Conservation (phyloP, 2,888 invertebrate genomes). For the Amphipyra berbera region DNA sequence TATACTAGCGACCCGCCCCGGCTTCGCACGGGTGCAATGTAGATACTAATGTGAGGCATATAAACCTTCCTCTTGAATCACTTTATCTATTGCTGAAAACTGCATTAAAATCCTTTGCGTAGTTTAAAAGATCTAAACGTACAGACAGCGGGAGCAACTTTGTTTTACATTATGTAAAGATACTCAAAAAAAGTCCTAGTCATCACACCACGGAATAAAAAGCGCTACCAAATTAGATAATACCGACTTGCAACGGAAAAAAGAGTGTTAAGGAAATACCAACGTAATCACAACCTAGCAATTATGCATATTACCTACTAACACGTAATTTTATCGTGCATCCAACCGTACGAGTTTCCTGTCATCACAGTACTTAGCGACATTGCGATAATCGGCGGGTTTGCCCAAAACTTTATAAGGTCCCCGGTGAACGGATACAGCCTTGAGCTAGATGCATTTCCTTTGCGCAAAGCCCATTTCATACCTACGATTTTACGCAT, state of each 20-base stretch:
- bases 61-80: too few species aligned
- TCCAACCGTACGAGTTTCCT: slow-evolving; percentile 33
- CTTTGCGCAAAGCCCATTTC: slow-evolving; percentile 26
- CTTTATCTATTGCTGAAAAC: too few species aligned
- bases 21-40: too few species aligned
- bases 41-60: too few species aligned
- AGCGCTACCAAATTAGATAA: slow-evolving; percentile 12
- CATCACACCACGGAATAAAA: slow-evolving; percentile 1
- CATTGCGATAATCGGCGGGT: slow-evolving; percentile 16
- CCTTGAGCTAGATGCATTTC: slow-evolving; percentile 55
- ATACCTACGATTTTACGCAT: slow-evolving; percentile 26
- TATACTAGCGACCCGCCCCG: too few species aligned
- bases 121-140: too few species aligned
- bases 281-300: slow-evolving; percentile 3
- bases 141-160: too few species aligned
- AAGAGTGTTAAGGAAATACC: slow-evolving; percentile 2
- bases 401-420: slow-evolving; percentile 25
- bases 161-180: too few species aligned
- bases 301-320: slow-evolving; percentile 1
- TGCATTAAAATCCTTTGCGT: too few species aligned
- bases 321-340: slow-evolving; percentile 31
- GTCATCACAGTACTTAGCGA: slow-evolving; percentile 17
- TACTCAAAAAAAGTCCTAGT: neutral
- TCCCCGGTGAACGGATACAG: slow-evolving; percentile 41
- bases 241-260: slow-evolving; percentile 14